Base-by-base conservation (phyloP, 2,797 vertebrate species). In the Simalia tracyae region DNA sequence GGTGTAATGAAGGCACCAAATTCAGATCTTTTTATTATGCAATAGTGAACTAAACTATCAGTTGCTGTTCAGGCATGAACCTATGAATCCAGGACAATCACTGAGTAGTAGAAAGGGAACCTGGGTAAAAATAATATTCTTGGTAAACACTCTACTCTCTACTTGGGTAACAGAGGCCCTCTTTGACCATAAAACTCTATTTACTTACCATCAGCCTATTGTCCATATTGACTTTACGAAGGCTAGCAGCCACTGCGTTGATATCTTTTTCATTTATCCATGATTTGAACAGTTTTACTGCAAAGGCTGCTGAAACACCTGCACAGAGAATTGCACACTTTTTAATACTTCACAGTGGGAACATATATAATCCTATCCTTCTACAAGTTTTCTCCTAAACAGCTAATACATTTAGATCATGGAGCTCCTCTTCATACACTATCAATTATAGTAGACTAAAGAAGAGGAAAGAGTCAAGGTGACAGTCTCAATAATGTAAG, bases 231-330 rank as follows among this genome's bases (percentile, higher is more conserved):
- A 99, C 99, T 97, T 99, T 99, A 68, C 99, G 98, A 94, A 99
- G 98, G 95, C 98, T 99, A 96, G 95, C 98, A 96, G 99, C 98
- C 46, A 99, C 98, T 11, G 99, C 99, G 95, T 98, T 98, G 96
- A 99, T 99, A 97, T 99, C 99, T 96, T 99, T 99, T 96, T 99
- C 99, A 87, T 98, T 98, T 96, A 99, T 98, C 99, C 99, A 99
- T 5, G 99, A 99, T 97, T 99, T 99, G 97, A 99, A 99, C 94
- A 99, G 98, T 97, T 99, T 99, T 93, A 99, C 98, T 95, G 99
- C 99, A 95, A 99, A 99, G 96, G 98, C 98, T 94, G 99, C 98
- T 60, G 99, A 99, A 94, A 99, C 99, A 96, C 99, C 99, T 99
- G 96, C 15, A 96, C 91, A 0, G 84, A 1, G 8, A 94, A 64